These are phyloP conservation scores for Machimus rusticus DNA, from an alignment of 2,888 invertebrate species.

Conservation along the genomic window DNA sequence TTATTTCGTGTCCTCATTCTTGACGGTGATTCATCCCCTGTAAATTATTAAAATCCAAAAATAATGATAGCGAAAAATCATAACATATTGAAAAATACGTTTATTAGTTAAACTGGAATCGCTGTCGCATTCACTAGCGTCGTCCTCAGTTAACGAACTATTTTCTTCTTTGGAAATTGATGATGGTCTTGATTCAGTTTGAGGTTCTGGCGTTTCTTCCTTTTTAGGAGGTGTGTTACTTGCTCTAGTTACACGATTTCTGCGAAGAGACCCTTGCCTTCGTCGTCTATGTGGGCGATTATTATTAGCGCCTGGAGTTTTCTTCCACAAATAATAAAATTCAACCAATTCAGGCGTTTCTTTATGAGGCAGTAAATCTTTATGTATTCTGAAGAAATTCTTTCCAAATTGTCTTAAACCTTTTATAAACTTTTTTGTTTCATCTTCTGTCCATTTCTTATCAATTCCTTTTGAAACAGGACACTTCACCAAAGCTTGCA, in stretches of 20 bases:
- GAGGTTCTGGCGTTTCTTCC: constrained; percentile 73
- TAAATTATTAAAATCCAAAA: neutral
- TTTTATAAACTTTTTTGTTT: constrained; percentile 97
- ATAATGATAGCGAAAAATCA: neutral
- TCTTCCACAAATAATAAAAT: constrained; percentile 99
- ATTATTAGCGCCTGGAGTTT: constrained; percentile 96
- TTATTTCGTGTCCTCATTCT: constrained; percentile 89
- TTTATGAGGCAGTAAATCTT: constrained; percentile 95
- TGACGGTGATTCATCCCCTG: constrained; percentile 79
- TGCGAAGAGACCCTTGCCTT: constrained; percentile 83
- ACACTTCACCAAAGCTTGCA: constrained; percentile 95
- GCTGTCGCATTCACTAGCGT: constrained; percentile 94
- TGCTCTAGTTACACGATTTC: constrained; percentile 83
- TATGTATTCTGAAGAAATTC: constrained; percentile 97
- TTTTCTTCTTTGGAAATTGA: constrained; percentile 77
- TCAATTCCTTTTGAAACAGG: constrained; percentile 97
- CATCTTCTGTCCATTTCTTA: constrained; percentile 98
- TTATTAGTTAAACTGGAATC: constrained; percentile 85
- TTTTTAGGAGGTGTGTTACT: constrained; percentile 80
- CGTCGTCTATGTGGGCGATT: constrained; percentile 93
- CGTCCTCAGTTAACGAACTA: constrained; percentile 85
- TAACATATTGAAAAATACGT: constrained; percentile 51
- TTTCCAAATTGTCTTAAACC: constrained; percentile 98
- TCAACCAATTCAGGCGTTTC: constrained; percentile 97
- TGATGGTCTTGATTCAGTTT: constrained; percentile 68